Conservation (phyloP, 2,888 invertebrate species). For the Anagyrus pseudococci region DNA sequence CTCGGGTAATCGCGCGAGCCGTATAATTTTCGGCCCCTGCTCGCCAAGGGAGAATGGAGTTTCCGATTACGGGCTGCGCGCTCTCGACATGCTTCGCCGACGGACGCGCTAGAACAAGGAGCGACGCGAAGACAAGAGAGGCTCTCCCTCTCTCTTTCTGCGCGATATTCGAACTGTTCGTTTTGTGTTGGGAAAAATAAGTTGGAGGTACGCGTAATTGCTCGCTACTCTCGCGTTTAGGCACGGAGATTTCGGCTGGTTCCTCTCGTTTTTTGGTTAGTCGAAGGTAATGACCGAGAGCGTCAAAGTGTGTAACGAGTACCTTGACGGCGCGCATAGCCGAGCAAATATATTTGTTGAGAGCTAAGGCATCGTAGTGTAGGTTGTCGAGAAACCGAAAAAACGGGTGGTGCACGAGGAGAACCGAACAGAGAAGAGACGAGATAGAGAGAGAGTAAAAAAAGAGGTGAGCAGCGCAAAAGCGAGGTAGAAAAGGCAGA, state of each 20-base stretch:
- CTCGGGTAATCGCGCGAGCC: constrained; percentile 3
- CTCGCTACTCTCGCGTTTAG: too few species aligned
- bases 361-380: background rate
- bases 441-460: constrained; percentile 15
- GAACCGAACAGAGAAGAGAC: background rate
- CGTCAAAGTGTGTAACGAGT: too few species aligned
- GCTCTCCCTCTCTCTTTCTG: background rate
- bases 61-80: constrained; percentile 32
- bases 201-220: too few species aligned
- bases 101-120: constrained; percentile 2
- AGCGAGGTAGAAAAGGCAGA: constrained; percentile 13
- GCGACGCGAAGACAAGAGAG: constrained; percentile 16
- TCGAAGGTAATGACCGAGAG: too few species aligned
- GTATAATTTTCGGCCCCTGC: constrained; percentile 26
- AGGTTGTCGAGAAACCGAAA: constrained; percentile 1
- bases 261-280: too few species aligned
- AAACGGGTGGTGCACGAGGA: background rate
- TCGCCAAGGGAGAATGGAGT: constrained; percentile 23
- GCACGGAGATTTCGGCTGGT: too few species aligned
- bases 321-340: too few species aligned
- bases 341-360: too few species aligned
- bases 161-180: background rate
- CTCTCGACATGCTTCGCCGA: constrained; percentile 34
- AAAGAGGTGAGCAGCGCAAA: background rate
- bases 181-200: too few species aligned